phyloP scores from a whole-genome alignment of 2,797 vertebrate species.

The Acipenser transmontanus region DNA sequence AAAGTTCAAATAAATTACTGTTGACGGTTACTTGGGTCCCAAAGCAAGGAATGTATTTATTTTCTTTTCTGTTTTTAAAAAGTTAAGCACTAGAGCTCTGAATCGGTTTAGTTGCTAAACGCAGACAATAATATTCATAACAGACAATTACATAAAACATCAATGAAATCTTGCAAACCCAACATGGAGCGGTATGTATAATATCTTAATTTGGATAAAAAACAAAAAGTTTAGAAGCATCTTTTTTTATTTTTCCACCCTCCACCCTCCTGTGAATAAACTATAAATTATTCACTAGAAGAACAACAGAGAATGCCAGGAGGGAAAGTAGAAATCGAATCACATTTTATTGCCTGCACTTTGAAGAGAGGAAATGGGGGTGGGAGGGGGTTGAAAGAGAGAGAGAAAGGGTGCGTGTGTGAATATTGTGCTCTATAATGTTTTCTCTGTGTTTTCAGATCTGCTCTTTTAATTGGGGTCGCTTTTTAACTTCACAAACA shows the following conservation, averaged over 20 bases:
- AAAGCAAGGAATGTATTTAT: not conserved
- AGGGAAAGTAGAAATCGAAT: not conserved
- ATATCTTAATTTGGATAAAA: slow-evolving; percentile 1
- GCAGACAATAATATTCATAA: not conserved
- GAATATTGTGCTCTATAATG: not conserved
- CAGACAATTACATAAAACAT: not conserved
- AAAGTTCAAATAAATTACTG: too few relatives aligned
- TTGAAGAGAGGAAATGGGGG: not conserved
- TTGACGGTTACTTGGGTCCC: too few relatives aligned
- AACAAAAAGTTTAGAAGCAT: not conserved
- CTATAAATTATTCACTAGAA: not conserved
- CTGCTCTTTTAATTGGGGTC: not conserved
- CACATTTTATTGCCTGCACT: not conserved
- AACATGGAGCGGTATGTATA: not conserved
- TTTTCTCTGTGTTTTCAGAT: not conserved
- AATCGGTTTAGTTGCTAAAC: not conserved
- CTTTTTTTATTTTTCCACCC: not conserved
- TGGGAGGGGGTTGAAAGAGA: not conserved
- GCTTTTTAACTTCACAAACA: not conserved
- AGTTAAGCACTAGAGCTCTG: not conserved
- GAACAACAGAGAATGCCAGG: not conserved
- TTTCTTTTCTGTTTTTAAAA: not conserved
- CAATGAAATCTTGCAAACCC: not conserved
- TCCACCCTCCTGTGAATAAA: not conserved
- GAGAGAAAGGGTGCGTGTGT: not conserved